These are phyloP conservation scores for Cyphomyrus discorhynchus DNA, from an alignment of 2,113 vertebrate species.

Conservation along the genomic window DNA sequence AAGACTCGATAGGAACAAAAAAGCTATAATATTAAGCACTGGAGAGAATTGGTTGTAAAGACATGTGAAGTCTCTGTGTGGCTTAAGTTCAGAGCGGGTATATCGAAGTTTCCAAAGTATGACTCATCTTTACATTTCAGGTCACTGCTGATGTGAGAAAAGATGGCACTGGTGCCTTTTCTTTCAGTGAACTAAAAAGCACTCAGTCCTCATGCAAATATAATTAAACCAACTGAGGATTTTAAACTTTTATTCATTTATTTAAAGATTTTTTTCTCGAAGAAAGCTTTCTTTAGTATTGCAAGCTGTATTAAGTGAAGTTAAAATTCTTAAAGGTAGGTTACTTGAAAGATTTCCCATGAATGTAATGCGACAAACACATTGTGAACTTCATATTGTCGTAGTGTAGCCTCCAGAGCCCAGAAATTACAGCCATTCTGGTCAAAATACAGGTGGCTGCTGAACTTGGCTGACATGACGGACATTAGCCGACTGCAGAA, in stretches of 20 bases:
- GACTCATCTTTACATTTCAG: constrained; percentile 23
- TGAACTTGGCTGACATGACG: neutral
- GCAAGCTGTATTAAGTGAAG: neutral
- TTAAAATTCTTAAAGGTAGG: constrained; percentile 11
- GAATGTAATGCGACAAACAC: neutral
- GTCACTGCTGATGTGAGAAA: constrained; percentile 15
- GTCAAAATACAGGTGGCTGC: neutral
- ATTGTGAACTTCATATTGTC: neutral
- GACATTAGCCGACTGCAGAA: neutral
- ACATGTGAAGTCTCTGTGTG: neutral
- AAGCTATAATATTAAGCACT: neutral
- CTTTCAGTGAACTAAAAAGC: constrained; percentile 40
- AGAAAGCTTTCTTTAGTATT: constrained; percentile 24
- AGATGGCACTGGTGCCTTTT: constrained; percentile 29
- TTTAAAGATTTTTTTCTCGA: constrained; percentile 48
- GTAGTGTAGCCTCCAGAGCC: neutral
- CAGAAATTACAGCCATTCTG: neutral
- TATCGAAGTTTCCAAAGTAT: constrained; percentile 1
- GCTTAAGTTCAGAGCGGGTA: neutral
- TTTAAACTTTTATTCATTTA: constrained; percentile 48
- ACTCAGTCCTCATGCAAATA: constrained; percentile 51
- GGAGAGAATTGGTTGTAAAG: neutral
- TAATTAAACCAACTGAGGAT: constrained; percentile 41
- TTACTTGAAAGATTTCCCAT: neutral
- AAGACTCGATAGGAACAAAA: neutral